These are phyloP conservation scores for Rhopalosiphum maidis DNA, from an alignment of 1,140 invertebrate species.

Conservation along the genomic window DNA sequence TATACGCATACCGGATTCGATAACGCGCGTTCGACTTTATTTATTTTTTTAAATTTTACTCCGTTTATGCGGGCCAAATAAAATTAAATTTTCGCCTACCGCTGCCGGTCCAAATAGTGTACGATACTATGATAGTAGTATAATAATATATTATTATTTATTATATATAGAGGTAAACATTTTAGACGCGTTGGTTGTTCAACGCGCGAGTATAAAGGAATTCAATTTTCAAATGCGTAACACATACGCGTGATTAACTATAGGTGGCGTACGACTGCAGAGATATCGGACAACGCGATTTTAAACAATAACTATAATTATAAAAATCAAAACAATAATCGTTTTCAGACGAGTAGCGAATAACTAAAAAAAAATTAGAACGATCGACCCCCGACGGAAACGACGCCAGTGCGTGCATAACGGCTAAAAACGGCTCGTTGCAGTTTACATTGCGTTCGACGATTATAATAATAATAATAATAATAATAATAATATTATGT, in stretches of 20 bases:
- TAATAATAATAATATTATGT: not conserved
- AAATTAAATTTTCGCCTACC: not conserved
- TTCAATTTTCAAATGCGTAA: not conserved
- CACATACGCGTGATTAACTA: not conserved
- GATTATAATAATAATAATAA: constrained; percentile 9
- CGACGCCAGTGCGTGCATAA: not conserved
- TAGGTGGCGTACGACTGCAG: not conserved
- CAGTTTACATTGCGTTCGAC: constrained; percentile 20
- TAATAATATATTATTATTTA: not conserved
- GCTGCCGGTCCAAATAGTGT: not conserved
- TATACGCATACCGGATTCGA: not conserved
- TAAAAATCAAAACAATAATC: not conserved
- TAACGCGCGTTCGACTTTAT: not conserved
- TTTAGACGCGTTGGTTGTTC: not conserved
- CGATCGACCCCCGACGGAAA: not conserved
- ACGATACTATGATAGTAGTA: not conserved
- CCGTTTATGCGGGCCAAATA: not conserved
- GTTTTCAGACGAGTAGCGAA: not conserved
- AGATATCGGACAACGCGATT: not conserved
- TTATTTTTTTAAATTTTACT: not conserved
- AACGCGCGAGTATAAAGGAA: not conserved
- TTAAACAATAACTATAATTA: not conserved
- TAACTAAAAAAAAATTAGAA: constrained; percentile 21
- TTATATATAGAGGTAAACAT: not conserved
- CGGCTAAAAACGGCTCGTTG: not conserved